Conservation (phyloP, 2,113 vertebrate genomes). For the Epinephelus fuscoguttatus region DNA sequence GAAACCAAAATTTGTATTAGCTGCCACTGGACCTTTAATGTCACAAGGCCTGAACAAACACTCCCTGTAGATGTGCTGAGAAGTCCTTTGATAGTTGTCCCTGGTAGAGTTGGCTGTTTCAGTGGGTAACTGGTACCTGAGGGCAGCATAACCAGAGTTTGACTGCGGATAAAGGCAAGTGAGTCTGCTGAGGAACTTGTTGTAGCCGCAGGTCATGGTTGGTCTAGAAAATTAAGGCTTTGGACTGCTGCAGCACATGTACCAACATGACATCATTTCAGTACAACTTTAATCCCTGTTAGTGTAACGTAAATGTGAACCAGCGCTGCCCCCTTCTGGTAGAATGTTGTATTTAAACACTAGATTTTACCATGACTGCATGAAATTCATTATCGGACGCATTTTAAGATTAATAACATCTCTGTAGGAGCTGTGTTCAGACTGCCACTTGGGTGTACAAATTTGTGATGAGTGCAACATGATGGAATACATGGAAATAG, state of each 20-base stretch:
- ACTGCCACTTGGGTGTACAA: neutral
- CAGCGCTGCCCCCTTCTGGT: conserved; percentile 70
- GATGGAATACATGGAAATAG: conserved; percentile 13
- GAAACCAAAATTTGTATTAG: neutral
- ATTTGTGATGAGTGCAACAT: neutral
- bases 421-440: neutral
- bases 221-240: neutral
- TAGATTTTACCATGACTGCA: neutral
- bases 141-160: neutral
- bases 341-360: accelerated
- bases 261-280: conserved; percentile 18
- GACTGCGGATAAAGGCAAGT: neutral
- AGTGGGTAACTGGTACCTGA: neutral
- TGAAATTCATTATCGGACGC: neutral
- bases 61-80: neutral
- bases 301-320: neutral
- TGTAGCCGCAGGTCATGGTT: conserved; percentile 56
- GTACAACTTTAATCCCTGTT: neutral
- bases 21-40: neutral
- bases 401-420: neutral
- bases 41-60: neutral
- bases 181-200: conserved; percentile 12
- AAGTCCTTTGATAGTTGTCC: neutral
- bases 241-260: conserved; percentile 11
- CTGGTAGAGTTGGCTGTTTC: neutral